A percentile compares a stretch with the other conserved stretches of the same genome.
Conservation (phyloP, 2,797 vertebrate species). For the Masticophis lateralis region DNA sequence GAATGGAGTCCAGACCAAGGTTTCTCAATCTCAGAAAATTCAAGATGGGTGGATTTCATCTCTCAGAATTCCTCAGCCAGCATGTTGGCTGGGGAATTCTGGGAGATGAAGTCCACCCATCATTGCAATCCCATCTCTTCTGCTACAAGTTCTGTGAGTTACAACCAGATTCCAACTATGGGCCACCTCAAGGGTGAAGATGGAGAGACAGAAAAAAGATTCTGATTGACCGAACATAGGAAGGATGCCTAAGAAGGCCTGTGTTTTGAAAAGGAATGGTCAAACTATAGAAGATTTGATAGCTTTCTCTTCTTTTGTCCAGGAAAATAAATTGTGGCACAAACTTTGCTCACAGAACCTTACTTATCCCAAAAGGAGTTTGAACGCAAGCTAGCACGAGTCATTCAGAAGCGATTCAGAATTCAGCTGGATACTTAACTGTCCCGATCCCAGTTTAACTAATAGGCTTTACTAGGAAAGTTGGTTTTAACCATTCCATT, state of each 20-base stretch:
- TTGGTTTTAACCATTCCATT: background rate
- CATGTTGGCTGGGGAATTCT: background rate
- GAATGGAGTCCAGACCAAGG: background rate
- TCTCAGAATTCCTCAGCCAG: background rate
- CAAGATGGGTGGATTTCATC: background rate
- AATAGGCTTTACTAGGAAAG: background rate
- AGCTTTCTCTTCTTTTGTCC: background rate
- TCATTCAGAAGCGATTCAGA: background rate
- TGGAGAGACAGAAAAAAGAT: background rate
- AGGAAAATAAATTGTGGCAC: background rate
- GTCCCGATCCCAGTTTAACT: background rate
- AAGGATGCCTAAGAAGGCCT: background rate
- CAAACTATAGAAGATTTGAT: background rate
- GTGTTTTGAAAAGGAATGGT: background rate
- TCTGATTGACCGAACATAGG: background rate
- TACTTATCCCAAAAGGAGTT: background rate
- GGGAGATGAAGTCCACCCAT: background rate
- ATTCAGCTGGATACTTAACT: background rate
- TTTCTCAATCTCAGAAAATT: background rate
- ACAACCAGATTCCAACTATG: background rate
- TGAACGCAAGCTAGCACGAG: background rate
- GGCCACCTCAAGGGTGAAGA: background rate
- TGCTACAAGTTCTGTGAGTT: background rate
- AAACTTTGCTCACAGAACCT: background rate
- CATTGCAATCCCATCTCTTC: background rate